phyloP scores from a whole-genome alignment of 1,140 invertebrate genomes.

The Chelonus insularis region DNA sequence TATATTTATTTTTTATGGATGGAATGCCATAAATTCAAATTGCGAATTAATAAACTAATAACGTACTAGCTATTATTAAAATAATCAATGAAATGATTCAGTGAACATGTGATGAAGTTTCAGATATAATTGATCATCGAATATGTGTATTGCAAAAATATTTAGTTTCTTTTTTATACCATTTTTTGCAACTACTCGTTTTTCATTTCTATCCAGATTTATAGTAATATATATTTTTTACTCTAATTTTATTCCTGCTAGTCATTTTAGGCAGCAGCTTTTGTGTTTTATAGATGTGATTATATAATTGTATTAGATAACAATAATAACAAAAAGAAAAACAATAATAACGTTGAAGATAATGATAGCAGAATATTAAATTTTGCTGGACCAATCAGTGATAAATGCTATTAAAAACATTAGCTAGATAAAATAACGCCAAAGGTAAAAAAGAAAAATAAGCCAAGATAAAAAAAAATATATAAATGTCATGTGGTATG shows the following conservation, averaged over 20 bases:
- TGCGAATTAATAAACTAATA: too few relatives aligned
- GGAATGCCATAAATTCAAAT: too few relatives aligned
- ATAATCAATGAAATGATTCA: conserved; percentile 10
- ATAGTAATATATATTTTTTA: background rate
- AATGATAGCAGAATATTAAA: background rate
- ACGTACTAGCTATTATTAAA: too few relatives aligned
- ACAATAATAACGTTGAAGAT: background rate
- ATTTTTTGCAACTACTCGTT: background rate
- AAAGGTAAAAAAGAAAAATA: conserved; percentile 8
- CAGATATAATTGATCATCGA: background rate
- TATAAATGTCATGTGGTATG: background rate
- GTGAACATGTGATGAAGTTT: too few relatives aligned
- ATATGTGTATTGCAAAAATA: conserved; percentile 6
- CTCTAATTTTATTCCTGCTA: background rate
- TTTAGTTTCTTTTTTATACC: background rate
- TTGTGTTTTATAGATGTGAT: background rate
- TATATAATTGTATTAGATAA: background rate
- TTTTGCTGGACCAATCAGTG: conserved; percentile 18
- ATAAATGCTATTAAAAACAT: background rate
- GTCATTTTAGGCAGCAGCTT: conserved; percentile 5
- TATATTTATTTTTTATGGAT: too few relatives aligned
- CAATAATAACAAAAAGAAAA: background rate
- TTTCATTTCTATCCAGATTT: conserved; percentile 2
- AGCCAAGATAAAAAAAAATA: background rate
- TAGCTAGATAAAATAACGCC: background rate